These are phyloP conservation scores for Linepithema humile DNA, from an alignment of 1,140 invertebrate species.

Conservation along the genomic window DNA sequence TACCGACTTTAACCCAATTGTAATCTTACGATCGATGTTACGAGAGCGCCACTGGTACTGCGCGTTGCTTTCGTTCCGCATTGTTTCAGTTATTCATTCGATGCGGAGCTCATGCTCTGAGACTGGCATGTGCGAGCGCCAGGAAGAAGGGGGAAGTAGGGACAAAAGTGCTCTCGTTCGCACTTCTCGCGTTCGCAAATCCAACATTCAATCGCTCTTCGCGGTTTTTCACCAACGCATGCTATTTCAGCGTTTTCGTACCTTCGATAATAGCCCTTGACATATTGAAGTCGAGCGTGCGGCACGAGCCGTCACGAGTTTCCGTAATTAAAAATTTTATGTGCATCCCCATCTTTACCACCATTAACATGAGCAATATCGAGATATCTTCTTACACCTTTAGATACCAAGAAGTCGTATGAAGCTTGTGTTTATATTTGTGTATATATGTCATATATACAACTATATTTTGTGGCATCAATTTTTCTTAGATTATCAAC, in stretches of 20 bases:
- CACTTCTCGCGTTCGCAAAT: slow-evolving; percentile 23
- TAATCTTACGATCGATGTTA: slow-evolving; percentile 53
- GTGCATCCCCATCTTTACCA: too few species aligned
- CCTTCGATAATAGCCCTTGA: slow-evolving; percentile 22
- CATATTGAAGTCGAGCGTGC: slow-evolving; percentile 9
- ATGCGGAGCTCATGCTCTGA: slow-evolving; percentile 12
- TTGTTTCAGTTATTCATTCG: slow-evolving; percentile 58
- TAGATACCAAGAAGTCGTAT: neutral
- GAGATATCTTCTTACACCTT: neutral
- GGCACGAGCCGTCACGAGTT: neutral
- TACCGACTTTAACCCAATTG: slow-evolving; percentile 44
- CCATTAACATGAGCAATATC: neutral
- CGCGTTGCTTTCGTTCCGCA: slow-evolving; percentile 53
- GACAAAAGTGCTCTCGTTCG: slow-evolving; percentile 41
- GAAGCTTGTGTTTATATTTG: neutral
- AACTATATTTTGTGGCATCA: neutral
- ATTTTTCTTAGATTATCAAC: too few species aligned
- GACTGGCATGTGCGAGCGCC: neutral
- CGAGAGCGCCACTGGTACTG: slow-evolving; percentile 48
- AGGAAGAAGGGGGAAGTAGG: neutral
- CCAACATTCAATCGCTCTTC: neutral
- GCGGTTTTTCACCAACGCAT: slow-evolving; percentile 17
- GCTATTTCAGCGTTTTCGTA: neutral
- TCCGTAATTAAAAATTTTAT: slow-evolving; percentile 43
- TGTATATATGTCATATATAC: neutral